A percentile compares a stretch with the other conserved stretches of the same genome.
These are phyloP conservation scores for Ophion obscuratus DNA, from an alignment of 2,888 invertebrate genomes.

Conservation along the genomic window DNA sequence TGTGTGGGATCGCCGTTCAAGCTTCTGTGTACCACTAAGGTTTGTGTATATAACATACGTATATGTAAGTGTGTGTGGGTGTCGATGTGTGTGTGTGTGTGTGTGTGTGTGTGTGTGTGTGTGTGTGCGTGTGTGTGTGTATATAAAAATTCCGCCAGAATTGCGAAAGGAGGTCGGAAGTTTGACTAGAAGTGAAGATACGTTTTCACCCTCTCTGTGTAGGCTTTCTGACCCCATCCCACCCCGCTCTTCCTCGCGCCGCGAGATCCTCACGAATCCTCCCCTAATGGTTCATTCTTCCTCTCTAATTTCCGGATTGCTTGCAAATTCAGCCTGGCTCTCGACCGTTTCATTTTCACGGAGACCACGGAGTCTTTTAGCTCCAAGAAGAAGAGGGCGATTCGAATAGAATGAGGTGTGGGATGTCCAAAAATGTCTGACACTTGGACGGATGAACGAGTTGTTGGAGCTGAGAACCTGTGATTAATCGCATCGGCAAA, in stretches of 20 bases:
- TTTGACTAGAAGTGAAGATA: conserved; percentile 10
- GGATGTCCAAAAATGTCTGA: neutral
- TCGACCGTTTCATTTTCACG: conserved; percentile 13
- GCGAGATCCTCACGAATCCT: conserved; percentile 29
- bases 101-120: neutral
- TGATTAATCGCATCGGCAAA: no score
- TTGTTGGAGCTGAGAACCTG: neutral
- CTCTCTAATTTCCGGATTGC: conserved; percentile 57
- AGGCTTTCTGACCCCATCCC: neutral
- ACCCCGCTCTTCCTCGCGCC: neutral
- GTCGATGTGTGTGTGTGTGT: neutral
- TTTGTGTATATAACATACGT: neutral
- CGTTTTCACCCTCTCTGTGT: conserved; percentile 8
- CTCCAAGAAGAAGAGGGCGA: neutral
- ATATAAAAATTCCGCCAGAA: neutral
- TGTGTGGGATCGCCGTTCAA: neutral
- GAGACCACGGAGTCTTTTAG: neutral
- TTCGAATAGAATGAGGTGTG: neutral
- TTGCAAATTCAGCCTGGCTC: conserved; percentile 19
- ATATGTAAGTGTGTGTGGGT: neutral
- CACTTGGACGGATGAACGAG: neutral
- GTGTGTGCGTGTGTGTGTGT: neutral
- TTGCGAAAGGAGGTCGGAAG: conserved; percentile 43
- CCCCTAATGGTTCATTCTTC: conserved; percentile 53
- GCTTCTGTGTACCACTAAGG: neutral